These are phyloP conservation scores for Linnaemya tessellans DNA, from an alignment of 2,888 invertebrate species.

Conservation along the genomic window DNA sequence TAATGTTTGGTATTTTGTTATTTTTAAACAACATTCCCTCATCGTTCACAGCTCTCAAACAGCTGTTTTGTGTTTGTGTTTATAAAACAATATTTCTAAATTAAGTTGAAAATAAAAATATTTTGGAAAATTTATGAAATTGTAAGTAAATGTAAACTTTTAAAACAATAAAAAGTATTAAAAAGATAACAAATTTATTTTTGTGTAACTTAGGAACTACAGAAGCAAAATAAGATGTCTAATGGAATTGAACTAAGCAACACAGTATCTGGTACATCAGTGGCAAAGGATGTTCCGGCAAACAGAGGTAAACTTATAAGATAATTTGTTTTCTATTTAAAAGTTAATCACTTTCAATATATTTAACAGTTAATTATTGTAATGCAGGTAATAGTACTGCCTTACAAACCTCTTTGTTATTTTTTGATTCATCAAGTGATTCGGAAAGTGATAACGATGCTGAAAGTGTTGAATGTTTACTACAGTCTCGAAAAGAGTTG, in stretches of 20 bases:
- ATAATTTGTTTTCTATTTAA: conserved; percentile 6
- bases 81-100: too few species aligned
- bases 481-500: conserved; percentile 2
- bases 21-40: too few species aligned
- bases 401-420: conserved; percentile 15
- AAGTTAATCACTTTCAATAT: conserved; percentile 9
- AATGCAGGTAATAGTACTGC: conserved; percentile 5
- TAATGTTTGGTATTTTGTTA: too few species aligned
- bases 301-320: conserved; percentile 3
- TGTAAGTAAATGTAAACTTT: too few species aligned
- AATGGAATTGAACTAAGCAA: conserved; percentile 15
- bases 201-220: conserved; percentile 17
- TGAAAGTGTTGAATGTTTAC: conserved; percentile 15
- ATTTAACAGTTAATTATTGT: conserved; percentile 18
- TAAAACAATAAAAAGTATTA: neutral
- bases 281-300: conserved; percentile 27
- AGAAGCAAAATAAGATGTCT: conserved; percentile 26
- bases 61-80: too few species aligned
- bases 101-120: too few species aligned
- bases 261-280: conserved; percentile 9
- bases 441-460: conserved; percentile 22
- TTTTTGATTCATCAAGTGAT: conserved; percentile 34
- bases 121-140: too few species aligned
- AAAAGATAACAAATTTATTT: conserved; percentile 15
- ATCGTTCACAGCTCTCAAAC: too few species aligned